Base-by-base conservation (phyloP, 1,140 invertebrate genomes). In the Cecropterus lyciades region DNA sequence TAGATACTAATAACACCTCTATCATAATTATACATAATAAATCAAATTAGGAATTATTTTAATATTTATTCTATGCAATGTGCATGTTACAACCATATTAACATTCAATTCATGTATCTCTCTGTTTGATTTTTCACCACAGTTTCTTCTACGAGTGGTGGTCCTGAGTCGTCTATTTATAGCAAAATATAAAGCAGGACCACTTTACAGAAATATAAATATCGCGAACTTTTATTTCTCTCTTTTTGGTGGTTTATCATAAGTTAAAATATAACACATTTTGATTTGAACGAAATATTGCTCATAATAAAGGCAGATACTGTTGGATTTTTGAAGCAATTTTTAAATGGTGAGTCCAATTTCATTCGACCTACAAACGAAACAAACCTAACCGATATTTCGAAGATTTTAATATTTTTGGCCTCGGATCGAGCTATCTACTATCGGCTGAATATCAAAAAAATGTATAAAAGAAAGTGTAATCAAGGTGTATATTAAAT, bases 1-100 rank as follows among this genome's bases (percentile, higher is more conserved):
- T 69, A 69, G 27, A 37, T 37, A 37, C 11, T 17, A 67, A 15
- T 43, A 69, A 52, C 48, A 42, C 49, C 20, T 51, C 46, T 43
- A 49, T 24, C 8, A 24, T 43, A 59, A 43, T 16, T 48, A 16
- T 8, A 42, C 40, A 37, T n/a, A 49, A 17, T 16, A 10, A 60
- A 62, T 42, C n/a, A 62, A 62, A 62, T 62, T 15, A 62, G 15
- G 17, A 27, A 57, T 17, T 45, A 55, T 57, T 20, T 17, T 15
- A 42, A 49, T 40, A n/a, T 40, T 33, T 46, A 59, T n/a, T 33
- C 24, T 46, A 40, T 37, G 57, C 45, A 60, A 40, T 40, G 30
- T 49, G 43, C 30, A 59, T 30, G 11, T 49, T 49, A 62, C 57
- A 62, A 62, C 45, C 45, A 49, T 49, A 37, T 37, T 60, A 62